Conservation (phyloP, 1,140 invertebrate genomes). For the Neodiprion lecontei region DNA sequence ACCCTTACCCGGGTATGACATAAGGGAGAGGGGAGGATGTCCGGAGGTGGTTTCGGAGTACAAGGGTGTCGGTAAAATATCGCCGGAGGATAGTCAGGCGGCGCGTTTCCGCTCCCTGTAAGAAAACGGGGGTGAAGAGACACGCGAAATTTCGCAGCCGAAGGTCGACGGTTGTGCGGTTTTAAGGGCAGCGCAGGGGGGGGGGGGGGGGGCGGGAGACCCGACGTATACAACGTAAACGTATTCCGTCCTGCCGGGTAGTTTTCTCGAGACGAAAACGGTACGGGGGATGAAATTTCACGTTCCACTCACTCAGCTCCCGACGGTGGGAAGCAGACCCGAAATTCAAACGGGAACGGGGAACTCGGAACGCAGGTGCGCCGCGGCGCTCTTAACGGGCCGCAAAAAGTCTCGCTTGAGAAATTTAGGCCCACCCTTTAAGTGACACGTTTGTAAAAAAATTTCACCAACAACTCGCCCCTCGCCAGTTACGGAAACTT, state of each 20-base stretch:
- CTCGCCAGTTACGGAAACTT: too few species aligned
- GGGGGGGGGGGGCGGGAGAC: neutral
- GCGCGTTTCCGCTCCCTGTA: conserved; percentile 33
- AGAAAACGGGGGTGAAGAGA: neutral
- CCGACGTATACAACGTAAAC: neutral
- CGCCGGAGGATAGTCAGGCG: conserved; percentile 33
- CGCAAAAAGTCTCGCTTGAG: neutral
- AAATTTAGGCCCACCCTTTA: neutral
- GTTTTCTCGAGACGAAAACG: neutral
- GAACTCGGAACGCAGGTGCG: neutral
- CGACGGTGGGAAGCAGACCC: neutral
- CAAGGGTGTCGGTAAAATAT: too few species aligned
- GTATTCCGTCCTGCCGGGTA: neutral
- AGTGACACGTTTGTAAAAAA: neutral
- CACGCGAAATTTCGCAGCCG: neutral
- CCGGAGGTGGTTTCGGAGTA: too few species aligned
- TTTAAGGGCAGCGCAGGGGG: neutral
- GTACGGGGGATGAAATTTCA: neutral
- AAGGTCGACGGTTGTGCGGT: neutral
- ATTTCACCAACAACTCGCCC: neutral
- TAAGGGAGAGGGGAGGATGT: too few species aligned
- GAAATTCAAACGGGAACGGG: neutral
- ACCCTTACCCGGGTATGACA: too few species aligned
- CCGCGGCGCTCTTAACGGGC: neutral
- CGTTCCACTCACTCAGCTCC: neutral